Evolutionary conservation across 2,888 invertebrate species (phyloP).

Genomic region (Asteroscopus sphinx): DNA sequence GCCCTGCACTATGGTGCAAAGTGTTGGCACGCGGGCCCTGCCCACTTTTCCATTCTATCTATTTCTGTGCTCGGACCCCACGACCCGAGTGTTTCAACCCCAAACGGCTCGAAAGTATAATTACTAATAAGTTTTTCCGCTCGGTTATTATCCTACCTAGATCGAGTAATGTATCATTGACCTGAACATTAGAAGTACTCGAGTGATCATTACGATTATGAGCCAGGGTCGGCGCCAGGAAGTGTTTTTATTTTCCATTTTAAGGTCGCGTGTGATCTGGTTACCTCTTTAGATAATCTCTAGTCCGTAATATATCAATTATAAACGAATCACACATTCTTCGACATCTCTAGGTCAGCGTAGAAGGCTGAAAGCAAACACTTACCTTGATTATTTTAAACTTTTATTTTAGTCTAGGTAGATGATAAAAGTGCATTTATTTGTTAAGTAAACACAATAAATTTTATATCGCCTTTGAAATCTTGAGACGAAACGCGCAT

Average conservation of each 20-base stretch:
- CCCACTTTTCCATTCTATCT: no score
- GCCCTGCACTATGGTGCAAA: no score
- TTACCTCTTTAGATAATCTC: conserved; percentile 64
- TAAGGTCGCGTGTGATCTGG: conserved; percentile 53
- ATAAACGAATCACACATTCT: conserved; percentile 67
- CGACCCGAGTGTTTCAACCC: no score
- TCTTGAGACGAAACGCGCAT: conserved; percentile 49
- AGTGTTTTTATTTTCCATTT: conserved; percentile 46
- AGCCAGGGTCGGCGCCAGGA: conserved; percentile 60
- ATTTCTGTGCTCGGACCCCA: no score
- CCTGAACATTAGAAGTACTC: conserved; percentile 53
- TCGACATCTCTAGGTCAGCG: conserved; percentile 78
- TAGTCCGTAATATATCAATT: conserved; percentile 68
- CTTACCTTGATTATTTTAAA: conserved; percentile 77
- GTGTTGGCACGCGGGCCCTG: no score
- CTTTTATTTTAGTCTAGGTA: conserved; percentile 67
- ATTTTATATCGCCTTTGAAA: conserved; percentile 71
- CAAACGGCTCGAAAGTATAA: no score
- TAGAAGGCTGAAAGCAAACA: conserved; percentile 69
- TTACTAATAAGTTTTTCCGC: no score
- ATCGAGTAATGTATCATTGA: conserved; percentile 58
- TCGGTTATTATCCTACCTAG: conserved; percentile 22
- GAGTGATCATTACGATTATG: conserved; percentile 35
- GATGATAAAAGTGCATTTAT: conserved; percentile 74
- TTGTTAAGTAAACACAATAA: conserved; percentile 76